Evolutionary conservation across 2,113 vertebrate genomes (phyloP), one percentile per base, ranked within the genome.

Genomic region (Pontoporia blainvillei): DNA sequence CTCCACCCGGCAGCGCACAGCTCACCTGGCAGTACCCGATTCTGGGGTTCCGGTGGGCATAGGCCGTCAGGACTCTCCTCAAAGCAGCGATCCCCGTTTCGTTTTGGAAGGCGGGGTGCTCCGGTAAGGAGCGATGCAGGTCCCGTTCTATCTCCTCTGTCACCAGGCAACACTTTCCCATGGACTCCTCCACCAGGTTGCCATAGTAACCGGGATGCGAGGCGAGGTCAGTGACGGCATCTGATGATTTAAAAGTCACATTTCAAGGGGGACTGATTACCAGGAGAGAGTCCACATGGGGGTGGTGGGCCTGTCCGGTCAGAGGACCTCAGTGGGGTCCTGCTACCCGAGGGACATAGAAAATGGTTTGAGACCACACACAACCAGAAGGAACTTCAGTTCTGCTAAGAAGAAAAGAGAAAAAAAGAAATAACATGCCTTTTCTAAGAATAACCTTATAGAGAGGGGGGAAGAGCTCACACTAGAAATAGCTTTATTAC

Each of bases 1-100:
- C 18, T 31, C 2, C 4, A 29, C 4, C 4, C 39, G 17, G 39
- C 25, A 1, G 25, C 0, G 0, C 41, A 8, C 15, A 0, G 59
- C 87, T 97, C 96, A 99, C 99, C 99, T 99, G 99, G 97, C 99
- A 99, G 98, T 99, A 99, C 66, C 99, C 99, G 27, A 99, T 99
- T 97, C 98, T 99, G n/a, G 99, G 99, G 98, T 99, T 99, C 94
- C 99, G 99, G 97, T 99, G 98, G 0, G 99, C 99, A 0, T 99
- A 99, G 0, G 99, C 99, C 0, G 99, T 99, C 91, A 99, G 99
- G 52, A 99, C 99, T 5, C 99, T 98, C 8, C 99, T 97, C 23
- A 99, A 98, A 0, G 99, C 99, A 0, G 99, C 99, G 0, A 99
- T 99, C 1, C 99, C 99, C 0, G 98, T 99, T 95, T 99, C 99